A percentile compares a stretch with the other conserved stretches of the same genome.
These are phyloP conservation scores for Nestor notabilis DNA, from an alignment of 2,113 vertebrate genomes.

Conservation along the genomic window DNA sequence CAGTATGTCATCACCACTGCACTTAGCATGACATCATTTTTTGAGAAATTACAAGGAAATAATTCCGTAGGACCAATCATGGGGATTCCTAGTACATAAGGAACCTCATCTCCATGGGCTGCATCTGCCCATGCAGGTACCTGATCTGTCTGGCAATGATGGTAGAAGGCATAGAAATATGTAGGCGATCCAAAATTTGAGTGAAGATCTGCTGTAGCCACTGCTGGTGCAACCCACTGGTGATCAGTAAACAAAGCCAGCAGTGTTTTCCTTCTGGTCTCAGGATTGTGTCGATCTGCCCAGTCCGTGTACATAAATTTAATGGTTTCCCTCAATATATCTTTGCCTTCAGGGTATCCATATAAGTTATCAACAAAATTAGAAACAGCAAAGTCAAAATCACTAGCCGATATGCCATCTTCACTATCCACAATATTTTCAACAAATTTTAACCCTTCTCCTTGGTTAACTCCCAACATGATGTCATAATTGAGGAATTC, in stretches of 20 bases:
- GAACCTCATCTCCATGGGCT: slow-evolving; percentile 96
- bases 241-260: slow-evolving; percentile 97
- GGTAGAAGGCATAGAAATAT: slow-evolving; percentile 98
- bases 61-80: slow-evolving; percentile 98
- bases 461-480: slow-evolving; percentile 98
- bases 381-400: slow-evolving; percentile 98
- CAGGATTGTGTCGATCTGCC: slow-evolving; percentile 96
- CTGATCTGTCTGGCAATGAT: slow-evolving; percentile 99
- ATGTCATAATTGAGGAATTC: slow-evolving; percentile 99
- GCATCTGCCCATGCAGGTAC: slow-evolving; percentile 97
- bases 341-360: slow-evolving; percentile 97
- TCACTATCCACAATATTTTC: slow-evolving; percentile 98
- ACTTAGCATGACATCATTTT: slow-evolving; percentile 99
- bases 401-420: slow-evolving; percentile 96
- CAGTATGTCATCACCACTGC: slow-evolving; percentile 99
- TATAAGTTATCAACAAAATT: slow-evolving; percentile 98
- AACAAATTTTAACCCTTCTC: slow-evolving; percentile 96
- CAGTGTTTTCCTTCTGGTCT: slow-evolving; percentile 94
- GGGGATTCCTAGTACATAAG: slow-evolving; percentile 94
- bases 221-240: slow-evolving; percentile 97
- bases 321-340: slow-evolving; percentile 96
- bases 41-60: slow-evolving; percentile 99
- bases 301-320: slow-evolving; percentile 99
- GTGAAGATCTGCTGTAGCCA: slow-evolving; percentile 98
- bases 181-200: slow-evolving; percentile 98